phyloP scores from a whole-genome alignment of 2,888 invertebrate genomes.

The Athalia cordata region DNA sequence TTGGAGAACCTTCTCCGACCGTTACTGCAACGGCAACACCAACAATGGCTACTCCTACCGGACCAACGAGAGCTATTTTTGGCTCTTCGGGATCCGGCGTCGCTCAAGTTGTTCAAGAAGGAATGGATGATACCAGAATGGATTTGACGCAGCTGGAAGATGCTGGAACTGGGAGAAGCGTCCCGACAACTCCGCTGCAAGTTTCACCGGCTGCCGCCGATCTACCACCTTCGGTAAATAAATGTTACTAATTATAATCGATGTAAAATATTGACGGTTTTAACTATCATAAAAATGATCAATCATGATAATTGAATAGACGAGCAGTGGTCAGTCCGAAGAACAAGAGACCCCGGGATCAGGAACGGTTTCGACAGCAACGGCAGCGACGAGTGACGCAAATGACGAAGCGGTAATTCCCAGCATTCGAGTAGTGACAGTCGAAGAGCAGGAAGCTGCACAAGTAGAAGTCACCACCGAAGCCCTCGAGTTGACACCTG shows the following conservation, averaged over 20 bases:
- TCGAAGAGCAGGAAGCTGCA: conserved; percentile 63
- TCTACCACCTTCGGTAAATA: conserved; percentile 64
- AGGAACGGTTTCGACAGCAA: conserved; percentile 60
- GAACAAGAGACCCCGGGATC: conserved; percentile 65
- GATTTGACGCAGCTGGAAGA: conserved; percentile 81
- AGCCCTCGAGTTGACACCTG: conserved; percentile 61
- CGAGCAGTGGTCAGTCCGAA: conserved; percentile 63
- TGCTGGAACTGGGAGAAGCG: conserved; percentile 79
- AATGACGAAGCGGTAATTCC: conserved; percentile 62
- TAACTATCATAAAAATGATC: too few species aligned
- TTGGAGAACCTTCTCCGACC: conserved; percentile 76
- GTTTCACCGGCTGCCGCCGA: conserved; percentile 75
- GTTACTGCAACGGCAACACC: conserved; percentile 65
- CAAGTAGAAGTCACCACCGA: conserved; percentile 64
- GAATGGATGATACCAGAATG: conserved; percentile 85
- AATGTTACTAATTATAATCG: conserved; percentile 31
- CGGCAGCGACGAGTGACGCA: conserved; percentile 59
- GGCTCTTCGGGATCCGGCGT: conserved; percentile 65
- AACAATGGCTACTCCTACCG: conserved; percentile 56
- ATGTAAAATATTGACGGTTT: too few species aligned
- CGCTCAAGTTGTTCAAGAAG: conserved; percentile 77
- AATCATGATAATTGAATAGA: conserved; percentile 52
- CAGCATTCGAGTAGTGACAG: conserved; percentile 58
- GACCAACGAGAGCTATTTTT: conserved; percentile 62
- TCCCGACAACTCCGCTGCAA: conserved; percentile 81